Conservation (phyloP, 2,797 vertebrate species). For the Pangasius macronema region DNA sequence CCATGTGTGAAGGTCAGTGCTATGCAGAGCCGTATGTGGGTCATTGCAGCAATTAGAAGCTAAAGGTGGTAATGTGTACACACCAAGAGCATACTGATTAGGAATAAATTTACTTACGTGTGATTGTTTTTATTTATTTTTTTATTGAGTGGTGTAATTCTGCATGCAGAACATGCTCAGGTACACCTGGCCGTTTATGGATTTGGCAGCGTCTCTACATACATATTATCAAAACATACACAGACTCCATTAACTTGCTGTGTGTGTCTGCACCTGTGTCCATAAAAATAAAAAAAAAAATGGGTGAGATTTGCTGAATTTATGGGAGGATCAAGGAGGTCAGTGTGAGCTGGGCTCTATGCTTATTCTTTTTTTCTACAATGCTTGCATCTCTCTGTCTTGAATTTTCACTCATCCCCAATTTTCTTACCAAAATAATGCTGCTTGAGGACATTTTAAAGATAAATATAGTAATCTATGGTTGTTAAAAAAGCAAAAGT, state of each 20-base stretch:
- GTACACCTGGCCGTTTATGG: constrained; percentile 1
- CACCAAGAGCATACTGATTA: constrained; percentile 41
- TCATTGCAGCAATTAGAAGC: constrained; percentile 47
- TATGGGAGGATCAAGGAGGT: not conserved
- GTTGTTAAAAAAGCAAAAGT: not conserved
- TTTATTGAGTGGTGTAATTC: not conserved
- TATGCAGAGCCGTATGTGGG: constrained; percentile 34
- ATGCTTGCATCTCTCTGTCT: not conserved
- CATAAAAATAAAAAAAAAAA: not conserved
- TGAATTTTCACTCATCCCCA: not conserved
- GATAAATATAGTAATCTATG: not conserved
- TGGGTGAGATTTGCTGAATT: not conserved
- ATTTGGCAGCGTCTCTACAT: constrained; percentile 9
- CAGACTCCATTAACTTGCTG: not conserved
- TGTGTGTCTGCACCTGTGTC: constrained; percentile 7
- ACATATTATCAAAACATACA: not conserved
- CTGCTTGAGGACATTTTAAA: not conserved
- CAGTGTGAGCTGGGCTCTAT: not conserved
- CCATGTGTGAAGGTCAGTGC: constrained; percentile 38
- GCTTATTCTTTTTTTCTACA: not conserved
- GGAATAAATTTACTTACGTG: constrained; percentile 12
- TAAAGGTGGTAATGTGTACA: constrained; percentile 50
- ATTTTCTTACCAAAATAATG: not conserved
- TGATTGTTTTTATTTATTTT: constrained; percentile 6
- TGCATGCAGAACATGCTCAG: constrained; percentile 21